Evolutionary conservation across 2,888 invertebrate genomes (phyloP).

Genomic region (Acheta domesticus): DNA sequence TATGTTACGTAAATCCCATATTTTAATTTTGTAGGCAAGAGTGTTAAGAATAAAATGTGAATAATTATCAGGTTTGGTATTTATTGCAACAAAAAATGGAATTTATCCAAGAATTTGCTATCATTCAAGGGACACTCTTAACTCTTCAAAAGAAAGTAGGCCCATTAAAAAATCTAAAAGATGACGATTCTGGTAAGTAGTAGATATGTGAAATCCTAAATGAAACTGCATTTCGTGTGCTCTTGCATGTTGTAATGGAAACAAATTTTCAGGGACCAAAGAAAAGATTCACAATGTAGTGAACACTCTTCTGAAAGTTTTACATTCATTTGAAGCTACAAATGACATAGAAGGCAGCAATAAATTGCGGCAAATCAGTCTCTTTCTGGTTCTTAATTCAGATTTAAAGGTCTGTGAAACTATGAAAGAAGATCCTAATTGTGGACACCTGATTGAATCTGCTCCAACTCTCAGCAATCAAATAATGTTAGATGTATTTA

Average conservation of each 20-base stretch:
- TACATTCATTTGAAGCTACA: background rate
- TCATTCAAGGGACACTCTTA: constrained; percentile 21
- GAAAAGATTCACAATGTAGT: background rate
- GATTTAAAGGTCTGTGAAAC: constrained; percentile 20
- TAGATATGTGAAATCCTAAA: background rate
- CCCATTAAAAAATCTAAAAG: background rate
- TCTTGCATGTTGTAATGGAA: too few relatives aligned
- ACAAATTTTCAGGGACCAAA: constrained; percentile 51
- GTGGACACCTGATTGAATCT: constrained; percentile 30
- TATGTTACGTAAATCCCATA: too few relatives aligned
- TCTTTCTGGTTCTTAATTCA: constrained; percentile 31
- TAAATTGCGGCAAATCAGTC: constrained; percentile 25
- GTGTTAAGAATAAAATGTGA: too few relatives aligned
- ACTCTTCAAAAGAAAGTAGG: constrained; percentile 22
- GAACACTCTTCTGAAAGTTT: background rate
- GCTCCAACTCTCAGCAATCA: constrained; percentile 29
- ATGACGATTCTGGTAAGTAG: background rate
- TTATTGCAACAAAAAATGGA: background rate
- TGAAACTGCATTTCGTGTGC: too few relatives aligned
- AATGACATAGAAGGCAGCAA: background rate
- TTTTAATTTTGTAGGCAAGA: too few relatives aligned
- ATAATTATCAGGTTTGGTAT: too few relatives aligned
- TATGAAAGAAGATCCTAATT: constrained; percentile 29
- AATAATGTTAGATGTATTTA: constrained; percentile 28
- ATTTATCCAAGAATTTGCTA: constrained; percentile 23